Conservation (phyloP, 2,797 vertebrate species). For the Geotrypetes seraphini region DNA sequence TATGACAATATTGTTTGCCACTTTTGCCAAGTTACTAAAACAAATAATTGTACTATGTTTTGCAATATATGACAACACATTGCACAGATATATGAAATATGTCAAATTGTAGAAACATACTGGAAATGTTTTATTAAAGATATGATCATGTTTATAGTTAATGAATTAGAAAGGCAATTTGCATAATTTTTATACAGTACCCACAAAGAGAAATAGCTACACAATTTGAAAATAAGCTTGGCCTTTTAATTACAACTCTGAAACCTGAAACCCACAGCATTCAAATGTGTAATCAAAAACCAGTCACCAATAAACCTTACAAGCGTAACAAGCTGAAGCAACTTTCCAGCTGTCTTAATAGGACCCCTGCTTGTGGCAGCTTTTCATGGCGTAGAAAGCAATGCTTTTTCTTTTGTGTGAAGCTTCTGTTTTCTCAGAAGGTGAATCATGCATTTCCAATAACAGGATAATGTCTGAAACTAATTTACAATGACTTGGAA, state of each 20-base stretch:
- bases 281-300: constrained; percentile 71
- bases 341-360: constrained; percentile 76
- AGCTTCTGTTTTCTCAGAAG: constrained; percentile 75
- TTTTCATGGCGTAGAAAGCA: constrained; percentile 65
- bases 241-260: constrained; percentile 58
- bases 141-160: neutral
- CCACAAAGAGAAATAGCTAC: constrained; percentile 28
- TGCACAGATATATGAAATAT: too few relatives aligned
- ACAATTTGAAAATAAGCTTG: constrained; percentile 28
- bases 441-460: constrained; percentile 62
- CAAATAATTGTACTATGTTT: too few relatives aligned
- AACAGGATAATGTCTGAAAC: constrained; percentile 40
- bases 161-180: neutral
- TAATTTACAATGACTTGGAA: constrained; percentile 23
- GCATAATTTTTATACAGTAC: constrained; percentile 8
- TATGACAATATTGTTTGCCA: neutral
- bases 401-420: constrained; percentile 66
- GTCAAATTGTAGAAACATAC: too few relatives aligned
- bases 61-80: too few relatives aligned
- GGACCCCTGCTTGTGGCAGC: constrained; percentile 71
- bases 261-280: constrained; percentile 54
- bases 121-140: neutral
- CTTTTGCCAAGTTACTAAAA: neutral
- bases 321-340: constrained; percentile 66
- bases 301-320: constrained; percentile 74